phyloP scores from a whole-genome alignment of 2,888 invertebrate species.

The Argynnis bischoffii region DNA sequence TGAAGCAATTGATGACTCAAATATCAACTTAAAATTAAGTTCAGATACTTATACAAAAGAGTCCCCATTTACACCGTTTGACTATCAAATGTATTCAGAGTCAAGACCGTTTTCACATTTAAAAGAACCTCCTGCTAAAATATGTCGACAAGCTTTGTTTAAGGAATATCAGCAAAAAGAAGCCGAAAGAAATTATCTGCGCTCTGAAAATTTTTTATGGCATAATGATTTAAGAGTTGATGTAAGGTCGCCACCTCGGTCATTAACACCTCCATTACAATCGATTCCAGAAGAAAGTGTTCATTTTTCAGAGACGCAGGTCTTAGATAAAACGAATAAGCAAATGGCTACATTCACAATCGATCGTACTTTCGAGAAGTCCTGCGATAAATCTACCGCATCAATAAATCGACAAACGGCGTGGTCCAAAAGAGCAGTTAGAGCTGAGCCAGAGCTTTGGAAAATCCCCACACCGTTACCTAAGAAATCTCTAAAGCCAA shows the following conservation, averaged over 20 bases:
- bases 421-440: conserved; percentile 70
- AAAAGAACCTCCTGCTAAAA: conserved; percentile 58
- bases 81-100: conserved; percentile 53
- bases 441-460: conserved; percentile 67
- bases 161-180: conserved; percentile 61
- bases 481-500: conserved; percentile 57
- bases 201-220: conserved; percentile 65
- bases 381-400: conserved; percentile 46
- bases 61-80: conserved; percentile 65
- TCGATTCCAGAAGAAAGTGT: conserved; percentile 78
- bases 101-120: conserved; percentile 50
- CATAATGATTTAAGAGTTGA: conserved; percentile 57
- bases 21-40: conserved; percentile 55
- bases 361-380: conserved; percentile 70
- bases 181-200: conserved; percentile 50
- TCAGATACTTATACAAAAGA: conserved; percentile 81
- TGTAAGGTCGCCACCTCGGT: conserved; percentile 63
- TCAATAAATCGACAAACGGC: conserved; percentile 52
- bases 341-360: conserved; percentile 69
- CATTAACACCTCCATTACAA: conserved; percentile 68
- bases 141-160: conserved; percentile 70
- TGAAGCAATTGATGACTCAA: conserved; percentile 60
- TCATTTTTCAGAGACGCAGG: conserved; percentile 62
- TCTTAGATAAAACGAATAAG: conserved; percentile 58
- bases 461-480: conserved; percentile 60